A percentile compares a stretch with the other conserved stretches of the same genome.
Evolutionary conservation across 2,888 invertebrate genomes (phyloP).

Genomic region (Operophtera brumata): DNA sequence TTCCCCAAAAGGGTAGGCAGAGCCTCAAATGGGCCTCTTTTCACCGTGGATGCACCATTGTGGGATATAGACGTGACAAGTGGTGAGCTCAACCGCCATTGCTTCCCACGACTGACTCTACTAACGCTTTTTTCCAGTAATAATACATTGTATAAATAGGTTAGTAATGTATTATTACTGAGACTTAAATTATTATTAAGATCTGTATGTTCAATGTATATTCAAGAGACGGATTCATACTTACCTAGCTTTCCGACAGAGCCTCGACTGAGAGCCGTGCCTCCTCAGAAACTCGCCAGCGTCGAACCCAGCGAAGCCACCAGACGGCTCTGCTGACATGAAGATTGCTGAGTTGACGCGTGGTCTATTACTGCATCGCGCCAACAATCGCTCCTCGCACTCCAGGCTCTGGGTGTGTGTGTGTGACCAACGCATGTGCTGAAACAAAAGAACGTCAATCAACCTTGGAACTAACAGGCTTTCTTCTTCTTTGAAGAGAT

Average conservation of each 20-base stretch:
- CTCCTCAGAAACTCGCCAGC: slow-evolving; percentile 89
- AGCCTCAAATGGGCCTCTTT: no score
- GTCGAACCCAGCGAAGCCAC: slow-evolving; percentile 88
- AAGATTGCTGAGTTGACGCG: slow-evolving; percentile 93
- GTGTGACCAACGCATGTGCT: slow-evolving; percentile 87
- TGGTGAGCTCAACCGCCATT: no score
- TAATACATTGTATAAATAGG: no score
- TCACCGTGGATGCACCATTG: no score
- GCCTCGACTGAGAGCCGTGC: slow-evolving; percentile 88
- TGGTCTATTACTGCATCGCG: slow-evolving; percentile 82
- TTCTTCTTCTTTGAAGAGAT: no score
- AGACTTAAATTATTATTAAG: no score
- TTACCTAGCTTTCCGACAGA: slow-evolving; percentile 88
- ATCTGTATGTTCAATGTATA: no score
- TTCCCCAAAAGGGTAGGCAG: no score
- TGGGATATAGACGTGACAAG: no score
- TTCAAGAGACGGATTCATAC: slow-evolving; percentile 10
- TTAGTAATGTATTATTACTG: no score
- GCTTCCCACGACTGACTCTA: no score
- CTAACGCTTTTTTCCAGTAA: no score
- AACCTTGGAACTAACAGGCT: not conserved
- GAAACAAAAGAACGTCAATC: slow-evolving; percentile 35
- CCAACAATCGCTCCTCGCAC: slow-evolving; percentile 81
- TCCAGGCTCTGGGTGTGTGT: slow-evolving; percentile 84
- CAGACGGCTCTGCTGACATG: slow-evolving; percentile 87